Base-by-base conservation (phyloP, 1,140 invertebrate species). In the Gryon sp. region DNA sequence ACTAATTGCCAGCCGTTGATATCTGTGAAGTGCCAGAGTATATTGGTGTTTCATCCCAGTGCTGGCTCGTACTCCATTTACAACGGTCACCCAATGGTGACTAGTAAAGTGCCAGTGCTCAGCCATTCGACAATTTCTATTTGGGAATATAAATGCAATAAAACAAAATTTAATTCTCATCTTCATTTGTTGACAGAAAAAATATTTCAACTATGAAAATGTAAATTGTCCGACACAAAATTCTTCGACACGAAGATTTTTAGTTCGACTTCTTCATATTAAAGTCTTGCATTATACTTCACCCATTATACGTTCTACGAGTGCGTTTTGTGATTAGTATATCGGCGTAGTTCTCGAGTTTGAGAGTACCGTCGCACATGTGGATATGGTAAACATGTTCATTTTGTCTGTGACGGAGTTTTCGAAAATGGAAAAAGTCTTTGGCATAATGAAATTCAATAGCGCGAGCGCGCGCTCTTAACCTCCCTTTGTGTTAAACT, bases 361-460 rank as follows among this genome's bases (percentile, higher is more conserved):
- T n/a, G 2, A 22, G 11, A 40, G 46, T n/a, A n/a, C n/a, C 46
- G 16, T 48, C 18, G 18, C 26, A 28, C 46, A n/a, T n/a, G 14
- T 19, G 22, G 32, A 34, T 60, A 60, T 52, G 43, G 53, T 69
- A 59, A 69, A 69, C 43, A 60, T 28, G 55, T 53, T 70, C 55
- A 46, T 38, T 52, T 41, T 12, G 43, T 50, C 53, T 34, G 53
- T 30, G 45, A 52, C 45, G 45, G 24, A 59, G 53, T 43, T 62
- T 70, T 14, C 7, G 48, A 63, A 62, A 72, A 72, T 63, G 55
- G 43, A 72, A 72, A 55, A 60, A 70, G 46, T 48, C 53, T 50
- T 60, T 1, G 36, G 5, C 32, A 24, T 57, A 57, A 57, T 68
- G 63, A 68, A 68, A 68, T 68, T 68, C 50, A 68, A 68, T 48